Evolutionary conservation across 2,797 vertebrate genomes (phyloP).

Genomic region (Peromyscus eremicus): DNA sequence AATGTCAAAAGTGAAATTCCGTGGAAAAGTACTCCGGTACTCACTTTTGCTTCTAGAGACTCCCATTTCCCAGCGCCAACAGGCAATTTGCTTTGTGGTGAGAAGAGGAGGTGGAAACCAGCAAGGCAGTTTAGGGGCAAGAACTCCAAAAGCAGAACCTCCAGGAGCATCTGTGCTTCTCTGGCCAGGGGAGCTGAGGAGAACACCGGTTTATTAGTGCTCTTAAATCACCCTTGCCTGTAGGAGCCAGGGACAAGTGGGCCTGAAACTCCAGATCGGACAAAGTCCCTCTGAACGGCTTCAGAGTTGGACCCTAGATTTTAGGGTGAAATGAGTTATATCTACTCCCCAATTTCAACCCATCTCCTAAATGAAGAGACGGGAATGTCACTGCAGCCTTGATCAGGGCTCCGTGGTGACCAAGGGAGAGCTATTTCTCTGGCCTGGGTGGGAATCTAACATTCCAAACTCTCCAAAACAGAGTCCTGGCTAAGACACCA

Average conservation of each 20-base stretch:
- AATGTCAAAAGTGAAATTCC: conserved; percentile 12
- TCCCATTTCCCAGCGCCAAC: conserved; percentile 5
- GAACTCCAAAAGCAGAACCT: not conserved
- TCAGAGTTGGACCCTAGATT: not conserved
- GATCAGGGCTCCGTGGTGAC: not conserved
- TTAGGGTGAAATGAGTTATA: not conserved
- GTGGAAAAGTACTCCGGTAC: not conserved
- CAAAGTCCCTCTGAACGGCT: not conserved
- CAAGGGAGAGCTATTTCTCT: not conserved
- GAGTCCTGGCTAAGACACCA: not conserved
- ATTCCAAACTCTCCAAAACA: not conserved
- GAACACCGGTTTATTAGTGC: not conserved
- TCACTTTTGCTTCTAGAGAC: conserved; percentile 24
- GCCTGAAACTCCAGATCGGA: not conserved
- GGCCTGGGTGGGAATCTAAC: not conserved
- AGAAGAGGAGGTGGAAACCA: not conserved
- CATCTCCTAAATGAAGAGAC: not conserved
- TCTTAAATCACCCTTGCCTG: not conserved
- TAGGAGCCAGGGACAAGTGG: fast-evolving
- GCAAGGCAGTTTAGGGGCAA: not conserved
- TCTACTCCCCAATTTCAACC: not conserved
- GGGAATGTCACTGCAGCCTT: not conserved
- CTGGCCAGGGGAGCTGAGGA: too few species aligned
- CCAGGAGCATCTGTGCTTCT: not conserved
- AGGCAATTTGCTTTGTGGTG: conserved; percentile 23